phyloP scores from a whole-genome alignment of 2,797 vertebrate genomes.

The Myotis pilosus region DNA sequence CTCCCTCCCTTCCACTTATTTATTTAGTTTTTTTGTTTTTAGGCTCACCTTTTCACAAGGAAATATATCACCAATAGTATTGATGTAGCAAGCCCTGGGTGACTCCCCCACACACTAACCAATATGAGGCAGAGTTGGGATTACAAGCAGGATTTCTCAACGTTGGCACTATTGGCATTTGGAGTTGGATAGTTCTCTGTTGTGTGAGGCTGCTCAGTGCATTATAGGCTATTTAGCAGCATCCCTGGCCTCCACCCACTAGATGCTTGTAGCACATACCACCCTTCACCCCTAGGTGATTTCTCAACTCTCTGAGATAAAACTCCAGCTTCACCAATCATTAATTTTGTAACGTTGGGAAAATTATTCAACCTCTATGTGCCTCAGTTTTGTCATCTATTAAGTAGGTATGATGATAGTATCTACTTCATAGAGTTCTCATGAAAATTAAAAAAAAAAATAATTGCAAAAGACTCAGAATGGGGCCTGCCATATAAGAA shows the following conservation, averaged over 20 bases:
- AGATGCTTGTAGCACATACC: no score
- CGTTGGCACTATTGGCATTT: not conserved
- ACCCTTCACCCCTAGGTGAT: fast-evolving
- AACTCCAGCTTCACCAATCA: not conserved
- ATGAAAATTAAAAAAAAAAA: not conserved
- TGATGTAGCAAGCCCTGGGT: not conserved
- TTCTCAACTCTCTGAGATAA: not conserved
- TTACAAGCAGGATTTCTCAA: not conserved
- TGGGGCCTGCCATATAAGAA: not conserved
- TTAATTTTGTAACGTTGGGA: not conserved
- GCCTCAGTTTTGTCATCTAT: no score
- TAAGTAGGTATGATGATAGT: no score
- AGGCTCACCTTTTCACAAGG: not conserved
- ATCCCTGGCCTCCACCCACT: no score
- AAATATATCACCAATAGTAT: not conserved
- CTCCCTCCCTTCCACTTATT: no score
- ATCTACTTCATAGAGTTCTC: no score
- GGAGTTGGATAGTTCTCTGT: not conserved
- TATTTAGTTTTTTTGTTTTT: no score
- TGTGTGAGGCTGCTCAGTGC: not conserved
- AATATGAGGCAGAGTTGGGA: not conserved
- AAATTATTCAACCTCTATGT: not conserved
- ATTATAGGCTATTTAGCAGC: no score
- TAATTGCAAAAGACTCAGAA: not conserved
- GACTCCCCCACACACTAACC: not conserved